Base-by-base conservation (phyloP, 2,797 vertebrate genomes). In the Tragopan temminckii region DNA sequence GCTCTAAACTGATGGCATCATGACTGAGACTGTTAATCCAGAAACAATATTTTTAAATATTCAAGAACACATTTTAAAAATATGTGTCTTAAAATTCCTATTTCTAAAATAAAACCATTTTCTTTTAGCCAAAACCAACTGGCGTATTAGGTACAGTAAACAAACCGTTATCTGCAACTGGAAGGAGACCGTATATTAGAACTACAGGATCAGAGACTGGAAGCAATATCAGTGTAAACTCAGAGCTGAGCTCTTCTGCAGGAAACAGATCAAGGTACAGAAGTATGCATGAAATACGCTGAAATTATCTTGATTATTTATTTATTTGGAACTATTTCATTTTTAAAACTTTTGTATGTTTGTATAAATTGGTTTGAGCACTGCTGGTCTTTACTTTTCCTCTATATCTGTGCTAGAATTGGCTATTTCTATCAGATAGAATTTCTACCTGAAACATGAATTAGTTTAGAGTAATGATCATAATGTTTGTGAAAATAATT, bases 131-230 rank as follows among this genome's bases (percentile, higher is more conserved):
- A 64, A 99, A 99, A 97, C 98, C 98, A 88, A 97, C 99, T 7
- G 98, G 98, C 55, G 99, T 99, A 76, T 96, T 99, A 80, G 99
- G 98, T 89, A 97, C 99, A 46, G 99, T 99, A 94, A 99, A 99
- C 96, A 99, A 99, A 95, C 98, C 99, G 25, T 98, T 99, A 83
- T 99, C 99, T 15, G 98, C 99, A 91, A 98, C 99, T 50, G 99
- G 98, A 92, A 99, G 98, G 85, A 98, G 99, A 95, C 98, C 99
- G 2, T 99, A 99, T 87, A 98, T 98, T 63, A 99, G 99, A 97
- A 98, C 98, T 81, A 80, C 98, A n/a, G 97, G 97, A 89, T 97
- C 98, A 31, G 99, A 99, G 90, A 98, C 98, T 42, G 97, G 98
- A 96, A 99, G 98, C 96, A 99, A 98, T 90, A 96, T 98, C 95